A percentile compares a stretch with the other conserved stretches of the same genome.
Evolutionary conservation across 2,888 invertebrate genomes (phyloP).

Genomic region (Craniophora ligustri): DNA sequence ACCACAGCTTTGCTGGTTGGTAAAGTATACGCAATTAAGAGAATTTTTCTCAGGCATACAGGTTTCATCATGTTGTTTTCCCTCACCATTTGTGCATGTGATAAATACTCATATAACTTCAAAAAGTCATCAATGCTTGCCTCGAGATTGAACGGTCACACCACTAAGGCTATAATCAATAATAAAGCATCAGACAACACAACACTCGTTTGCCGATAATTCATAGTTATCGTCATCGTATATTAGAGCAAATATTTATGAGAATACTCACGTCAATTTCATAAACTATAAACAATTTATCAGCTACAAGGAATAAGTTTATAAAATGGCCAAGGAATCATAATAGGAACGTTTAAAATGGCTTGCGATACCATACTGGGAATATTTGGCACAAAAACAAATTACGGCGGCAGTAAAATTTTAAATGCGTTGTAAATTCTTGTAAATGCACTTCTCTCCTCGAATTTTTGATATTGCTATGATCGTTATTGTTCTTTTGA

Average conservation of each 20-base stretch:
- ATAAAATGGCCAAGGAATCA: conserved; percentile 66
- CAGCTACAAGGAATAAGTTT: conserved; percentile 46
- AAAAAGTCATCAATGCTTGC: no score
- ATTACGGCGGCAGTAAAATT: conserved; percentile 68
- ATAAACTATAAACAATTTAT: neutral
- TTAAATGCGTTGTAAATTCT: conserved; percentile 61
- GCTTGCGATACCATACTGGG: conserved; percentile 52
- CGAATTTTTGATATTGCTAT: conserved; percentile 45
- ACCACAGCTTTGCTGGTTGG: no score
- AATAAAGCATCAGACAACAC: no score
- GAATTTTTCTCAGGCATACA: no score
- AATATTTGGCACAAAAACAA: conserved; percentile 77
- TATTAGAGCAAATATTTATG: neutral
- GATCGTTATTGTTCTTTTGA: conserved; percentile 48
- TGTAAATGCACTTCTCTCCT: conserved; percentile 42
- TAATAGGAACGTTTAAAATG: conserved; percentile 64
- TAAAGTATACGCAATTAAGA: no score
- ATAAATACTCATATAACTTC: no score
- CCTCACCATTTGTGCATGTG: no score
- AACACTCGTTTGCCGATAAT: no score
- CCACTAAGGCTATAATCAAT: no score
- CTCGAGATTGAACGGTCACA: no score
- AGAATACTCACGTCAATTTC: neutral
- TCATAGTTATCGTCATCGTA: no score
- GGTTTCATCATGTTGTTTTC: no score